A percentile compares a stretch with the other conserved stretches of the same genome.
Evolutionary conservation across 2,113 vertebrate species (phyloP).

Genomic region (human): DNA sequence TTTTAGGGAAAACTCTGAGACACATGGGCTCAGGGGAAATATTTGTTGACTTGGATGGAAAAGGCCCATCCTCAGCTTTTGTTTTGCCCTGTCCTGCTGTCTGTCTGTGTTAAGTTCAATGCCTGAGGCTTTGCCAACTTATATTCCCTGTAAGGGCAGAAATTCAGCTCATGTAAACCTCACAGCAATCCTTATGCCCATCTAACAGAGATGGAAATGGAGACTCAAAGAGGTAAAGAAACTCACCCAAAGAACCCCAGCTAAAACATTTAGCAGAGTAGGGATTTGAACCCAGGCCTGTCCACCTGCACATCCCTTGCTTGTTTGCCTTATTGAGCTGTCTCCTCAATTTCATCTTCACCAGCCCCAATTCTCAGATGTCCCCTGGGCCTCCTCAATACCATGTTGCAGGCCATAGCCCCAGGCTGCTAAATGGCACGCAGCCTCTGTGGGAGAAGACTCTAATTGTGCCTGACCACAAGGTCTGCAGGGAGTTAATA

Average conservation of each 20-base stretch:
- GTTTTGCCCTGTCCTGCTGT: neutral
- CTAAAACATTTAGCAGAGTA: neutral
- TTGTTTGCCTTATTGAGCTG: neutral
- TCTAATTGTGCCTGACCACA: conserved; percentile 58
- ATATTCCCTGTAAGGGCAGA: neutral
- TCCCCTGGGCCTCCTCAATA: neutral
- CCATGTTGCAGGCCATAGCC: neutral
- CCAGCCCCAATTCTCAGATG: fast-evolving
- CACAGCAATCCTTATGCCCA: neutral
- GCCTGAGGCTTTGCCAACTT: neutral
- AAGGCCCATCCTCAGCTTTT: neutral
- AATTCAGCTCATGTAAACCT: neutral
- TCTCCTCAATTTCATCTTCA: neutral
- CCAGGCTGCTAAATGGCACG: neutral
- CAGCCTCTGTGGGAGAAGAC: neutral
- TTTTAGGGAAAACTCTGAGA: neutral
- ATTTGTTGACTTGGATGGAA: neutral
- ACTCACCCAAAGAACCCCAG: neutral
- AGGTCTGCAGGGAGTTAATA: conserved; percentile 63
- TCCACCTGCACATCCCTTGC: fast-evolving
- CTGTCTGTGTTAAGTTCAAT: neutral
- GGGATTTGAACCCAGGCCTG: neutral
- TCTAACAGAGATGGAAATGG: neutral
- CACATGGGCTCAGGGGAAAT: neutral
- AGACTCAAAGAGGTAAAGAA: neutral